These are phyloP conservation scores for Dicroscelio sp. DNA, from an alignment of 2,888 invertebrate species.

Conservation along the genomic window DNA sequence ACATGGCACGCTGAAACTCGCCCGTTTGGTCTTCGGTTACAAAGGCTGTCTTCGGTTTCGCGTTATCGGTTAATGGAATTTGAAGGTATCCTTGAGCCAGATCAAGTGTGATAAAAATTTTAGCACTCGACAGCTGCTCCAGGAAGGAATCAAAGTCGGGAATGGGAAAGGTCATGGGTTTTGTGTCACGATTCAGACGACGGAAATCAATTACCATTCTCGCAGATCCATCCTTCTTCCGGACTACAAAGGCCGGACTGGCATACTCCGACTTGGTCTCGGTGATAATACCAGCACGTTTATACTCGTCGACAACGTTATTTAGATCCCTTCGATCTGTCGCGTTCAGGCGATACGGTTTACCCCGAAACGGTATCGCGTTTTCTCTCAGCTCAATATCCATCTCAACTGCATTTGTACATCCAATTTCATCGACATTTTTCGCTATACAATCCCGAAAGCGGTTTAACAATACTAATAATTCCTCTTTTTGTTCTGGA, in stretches of 20 bases:
- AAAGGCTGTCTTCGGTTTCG: slow-evolving; percentile 65
- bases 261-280: slow-evolving; percentile 65
- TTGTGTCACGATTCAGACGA: slow-evolving; percentile 48
- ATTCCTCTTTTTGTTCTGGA: slow-evolving; percentile 1
- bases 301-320: slow-evolving; percentile 51
- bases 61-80: slow-evolving; percentile 36
- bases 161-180: slow-evolving; percentile 30
- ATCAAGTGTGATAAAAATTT: slow-evolving; percentile 56
- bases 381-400: slow-evolving; percentile 57
- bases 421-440: slow-evolving; percentile 42
- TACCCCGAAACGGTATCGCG: slow-evolving; percentile 6
- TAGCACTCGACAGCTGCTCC: slow-evolving; percentile 19
- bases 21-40: slow-evolving; percentile 62
- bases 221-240: slow-evolving; percentile 62
- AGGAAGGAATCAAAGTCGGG: slow-evolving; percentile 65
- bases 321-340: slow-evolving; percentile 56
- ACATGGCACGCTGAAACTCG: slow-evolving; percentile 62
- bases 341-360: slow-evolving; percentile 65
- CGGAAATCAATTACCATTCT: slow-evolving; percentile 71
- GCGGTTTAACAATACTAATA: neutral
- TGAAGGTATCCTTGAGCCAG: slow-evolving; percentile 58
- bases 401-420: slow-evolving; percentile 38
- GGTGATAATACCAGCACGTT: slow-evolving; percentile 49
- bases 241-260: slow-evolving; percentile 69
- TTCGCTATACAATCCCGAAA: slow-evolving; percentile 16